phyloP scores from a whole-genome alignment of 1,140 invertebrate genomes.

The Drosophila takahashii region DNA sequence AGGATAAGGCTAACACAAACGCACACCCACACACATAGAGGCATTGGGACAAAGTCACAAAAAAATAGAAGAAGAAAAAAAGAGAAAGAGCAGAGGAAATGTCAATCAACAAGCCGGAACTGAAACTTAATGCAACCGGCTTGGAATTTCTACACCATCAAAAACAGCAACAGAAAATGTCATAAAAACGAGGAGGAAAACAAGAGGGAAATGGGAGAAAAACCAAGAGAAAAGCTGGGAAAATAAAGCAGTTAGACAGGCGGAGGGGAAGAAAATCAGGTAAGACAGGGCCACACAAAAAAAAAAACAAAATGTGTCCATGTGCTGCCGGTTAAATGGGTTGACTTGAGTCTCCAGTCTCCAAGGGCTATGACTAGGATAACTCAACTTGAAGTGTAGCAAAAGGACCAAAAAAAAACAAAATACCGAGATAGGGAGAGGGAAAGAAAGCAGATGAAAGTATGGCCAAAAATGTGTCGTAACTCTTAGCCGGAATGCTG shows the following conservation, averaged over 20 bases:
- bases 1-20: slow-evolving; percentile 15
- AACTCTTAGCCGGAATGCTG: slow-evolving; percentile 40
- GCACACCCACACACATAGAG: slow-evolving; percentile 3
- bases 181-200: slow-evolving; percentile 9
- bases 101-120: slow-evolving; percentile 80
- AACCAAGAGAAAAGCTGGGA: neutral
- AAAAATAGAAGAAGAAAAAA: neutral
- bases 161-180: slow-evolving; percentile 24
- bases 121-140: slow-evolving; percentile 71
- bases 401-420: neutral
- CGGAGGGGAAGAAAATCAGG: neutral
- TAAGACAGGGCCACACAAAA: slow-evolving; percentile 1
- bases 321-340: slow-evolving; percentile 50
- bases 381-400: slow-evolving; percentile 29
- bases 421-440: neutral
- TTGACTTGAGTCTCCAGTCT: slow-evolving; percentile 45
- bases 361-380: slow-evolving; percentile 51
- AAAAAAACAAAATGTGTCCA: neutral
- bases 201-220: neutral
- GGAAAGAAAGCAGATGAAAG: neutral
- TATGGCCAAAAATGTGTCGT: slow-evolving; percentile 42
- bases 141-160: slow-evolving; percentile 33
- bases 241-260: neutral
- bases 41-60: slow-evolving; percentile 8
- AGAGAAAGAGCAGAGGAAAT: slow-evolving; percentile 54